phyloP scores from a whole-genome alignment of 2,113 vertebrate species.

The Anhinga rufa region DNA sequence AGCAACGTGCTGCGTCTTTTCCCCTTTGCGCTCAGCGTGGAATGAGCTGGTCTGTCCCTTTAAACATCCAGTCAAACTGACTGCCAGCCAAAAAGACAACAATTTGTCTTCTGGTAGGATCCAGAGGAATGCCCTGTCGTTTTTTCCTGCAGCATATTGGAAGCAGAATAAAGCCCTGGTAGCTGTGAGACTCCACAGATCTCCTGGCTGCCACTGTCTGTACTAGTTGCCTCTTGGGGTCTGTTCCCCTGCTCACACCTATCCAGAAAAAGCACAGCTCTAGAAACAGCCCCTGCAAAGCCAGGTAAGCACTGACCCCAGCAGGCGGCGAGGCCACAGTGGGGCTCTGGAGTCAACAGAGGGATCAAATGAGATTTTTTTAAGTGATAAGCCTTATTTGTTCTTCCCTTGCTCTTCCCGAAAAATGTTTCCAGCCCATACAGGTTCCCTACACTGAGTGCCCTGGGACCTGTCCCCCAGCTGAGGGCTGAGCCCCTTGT shows the following conservation, averaged over 20 bases:
- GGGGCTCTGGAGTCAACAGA: neutral
- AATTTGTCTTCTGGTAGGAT: neutral
- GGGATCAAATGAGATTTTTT: neutral
- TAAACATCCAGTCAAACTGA: neutral
- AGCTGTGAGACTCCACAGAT: neutral
- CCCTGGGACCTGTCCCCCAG: neutral
- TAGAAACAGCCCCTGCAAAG: neutral
- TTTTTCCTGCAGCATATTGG: slow-evolving; percentile 2
- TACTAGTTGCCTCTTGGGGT: neutral
- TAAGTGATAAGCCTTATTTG: neutral
- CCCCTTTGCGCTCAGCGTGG: neutral
- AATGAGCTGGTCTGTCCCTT: neutral
- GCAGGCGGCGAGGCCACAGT: accelerated
- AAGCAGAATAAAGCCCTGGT: neutral
- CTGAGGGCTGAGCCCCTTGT: neutral
- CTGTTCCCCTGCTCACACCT: neutral
- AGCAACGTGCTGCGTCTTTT: neutral
- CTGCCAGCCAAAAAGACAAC: neutral
- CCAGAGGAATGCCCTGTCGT: neutral
- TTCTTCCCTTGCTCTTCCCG: neutral
- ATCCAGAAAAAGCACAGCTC: neutral
- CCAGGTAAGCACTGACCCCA: accelerated
- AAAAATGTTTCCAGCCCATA: neutral
- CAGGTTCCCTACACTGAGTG: accelerated
- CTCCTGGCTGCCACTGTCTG: neutral